Conservation (phyloP, 2,113 vertebrate species). For the Conger conger region DNA sequence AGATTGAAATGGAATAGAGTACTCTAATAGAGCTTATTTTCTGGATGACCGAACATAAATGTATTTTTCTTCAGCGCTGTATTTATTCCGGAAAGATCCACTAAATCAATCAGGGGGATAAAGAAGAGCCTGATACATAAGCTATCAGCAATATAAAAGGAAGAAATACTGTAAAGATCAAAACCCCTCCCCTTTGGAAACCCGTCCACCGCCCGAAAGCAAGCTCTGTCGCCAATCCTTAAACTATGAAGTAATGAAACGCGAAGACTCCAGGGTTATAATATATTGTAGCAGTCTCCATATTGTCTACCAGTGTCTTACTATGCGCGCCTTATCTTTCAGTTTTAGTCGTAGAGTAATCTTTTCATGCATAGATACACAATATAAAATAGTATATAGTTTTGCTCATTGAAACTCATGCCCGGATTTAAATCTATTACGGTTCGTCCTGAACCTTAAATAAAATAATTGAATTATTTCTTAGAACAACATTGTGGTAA, state of each 20-base stretch:
- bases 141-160: slow-evolving; percentile 52
- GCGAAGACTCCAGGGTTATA: not conserved
- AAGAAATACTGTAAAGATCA: slow-evolving; percentile 51
- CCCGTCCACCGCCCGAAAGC: not conserved
- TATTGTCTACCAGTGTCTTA: not conserved
- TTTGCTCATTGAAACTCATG: not conserved
- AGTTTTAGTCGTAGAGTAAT: not conserved
- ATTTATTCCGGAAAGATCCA: slow-evolving; percentile 52
- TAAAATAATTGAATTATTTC: not conserved
- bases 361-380: not conserved
- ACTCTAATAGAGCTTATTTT: slow-evolving; percentile 70
- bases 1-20: slow-evolving; percentile 52
- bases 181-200: not conserved
- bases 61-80: slow-evolving; percentile 66
- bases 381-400: not conserved
- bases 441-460: not conserved
- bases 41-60: slow-evolving; percentile 70
- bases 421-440: not conserved
- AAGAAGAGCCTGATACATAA: slow-evolving; percentile 57
- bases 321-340: not conserved
- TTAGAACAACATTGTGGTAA: no score
- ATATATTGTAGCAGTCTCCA: not conserved
- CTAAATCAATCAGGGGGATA: slow-evolving; percentile 70
- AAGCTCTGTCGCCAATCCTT: not conserved
- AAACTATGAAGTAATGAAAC: not conserved